A percentile compares a stretch with the other conserved stretches of the same genome.
phyloP scores from a whole-genome alignment of 2,888 invertebrate species.

The Quadroppia sp. region DNA sequence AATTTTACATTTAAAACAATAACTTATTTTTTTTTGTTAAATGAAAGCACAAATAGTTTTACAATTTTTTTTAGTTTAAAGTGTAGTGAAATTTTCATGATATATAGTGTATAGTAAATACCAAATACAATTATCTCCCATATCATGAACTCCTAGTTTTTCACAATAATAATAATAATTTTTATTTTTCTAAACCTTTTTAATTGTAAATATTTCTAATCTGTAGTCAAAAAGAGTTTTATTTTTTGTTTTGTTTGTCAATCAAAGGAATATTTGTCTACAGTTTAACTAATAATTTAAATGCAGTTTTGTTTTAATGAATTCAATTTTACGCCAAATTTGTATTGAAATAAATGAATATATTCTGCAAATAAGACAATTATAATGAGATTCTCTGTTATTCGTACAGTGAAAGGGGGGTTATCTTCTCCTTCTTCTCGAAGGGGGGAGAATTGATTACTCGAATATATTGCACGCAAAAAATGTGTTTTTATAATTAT shows the following conservation, averaged over 20 bases:
- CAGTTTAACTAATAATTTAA: background rate
- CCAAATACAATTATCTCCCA: background rate
- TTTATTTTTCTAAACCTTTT: background rate
- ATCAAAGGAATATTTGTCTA: background rate
- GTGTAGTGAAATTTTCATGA: constrained; percentile 5
- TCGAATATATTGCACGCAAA: constrained; percentile 32
- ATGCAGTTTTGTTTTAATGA: background rate
- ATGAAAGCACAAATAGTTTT: background rate
- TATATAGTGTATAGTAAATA: constrained; percentile 27
- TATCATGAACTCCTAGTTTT: constrained; percentile 36
- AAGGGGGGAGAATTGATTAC: background rate
- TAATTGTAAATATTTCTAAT: background rate
- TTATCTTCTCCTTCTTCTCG: background rate
- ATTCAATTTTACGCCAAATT: too few species aligned
- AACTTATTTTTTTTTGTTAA: background rate
- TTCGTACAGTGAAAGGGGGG: too few species aligned
- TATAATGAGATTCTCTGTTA: too few species aligned
- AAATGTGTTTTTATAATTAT: constrained; percentile 8
- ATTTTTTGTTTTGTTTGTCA: constrained; percentile 4
- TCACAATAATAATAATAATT: constrained; percentile 24
- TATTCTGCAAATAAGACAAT: too few species aligned
- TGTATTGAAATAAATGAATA: too few species aligned
- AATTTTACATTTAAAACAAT: background rate
- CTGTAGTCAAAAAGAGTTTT: background rate
- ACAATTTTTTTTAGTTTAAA: background rate